These are phyloP conservation scores for Loxodonta africana DNA, from an alignment of 2,113 vertebrate species.

Conservation along the genomic window DNA sequence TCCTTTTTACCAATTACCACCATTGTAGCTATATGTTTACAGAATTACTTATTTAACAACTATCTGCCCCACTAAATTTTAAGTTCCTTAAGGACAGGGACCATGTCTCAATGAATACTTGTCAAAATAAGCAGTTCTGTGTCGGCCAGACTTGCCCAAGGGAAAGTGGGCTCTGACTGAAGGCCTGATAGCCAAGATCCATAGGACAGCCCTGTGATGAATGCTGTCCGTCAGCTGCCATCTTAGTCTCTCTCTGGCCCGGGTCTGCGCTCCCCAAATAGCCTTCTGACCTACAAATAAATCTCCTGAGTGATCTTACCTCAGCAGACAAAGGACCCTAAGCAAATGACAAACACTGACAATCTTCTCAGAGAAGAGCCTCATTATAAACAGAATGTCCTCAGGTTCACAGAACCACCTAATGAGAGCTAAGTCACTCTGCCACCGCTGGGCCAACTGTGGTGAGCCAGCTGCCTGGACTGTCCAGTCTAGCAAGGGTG, in stretches of 20 bases:
- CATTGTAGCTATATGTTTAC: not conserved
- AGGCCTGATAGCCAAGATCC: not conserved
- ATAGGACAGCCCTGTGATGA: not conserved
- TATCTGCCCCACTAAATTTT: not conserved
- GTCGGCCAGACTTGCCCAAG: not conserved
- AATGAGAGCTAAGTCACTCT: rapidly evolving
- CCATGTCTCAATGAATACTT: not conserved
- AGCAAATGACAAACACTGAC: not conserved
- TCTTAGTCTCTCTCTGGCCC: not conserved
- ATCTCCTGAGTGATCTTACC: not conserved
- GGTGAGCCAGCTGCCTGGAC: rapidly evolving
- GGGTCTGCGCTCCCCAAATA: not conserved
- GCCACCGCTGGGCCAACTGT: not conserved
- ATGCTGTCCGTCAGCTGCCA: not conserved
- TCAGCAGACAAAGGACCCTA: not conserved
- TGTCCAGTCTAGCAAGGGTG: rapidly evolving
- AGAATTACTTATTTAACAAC: not conserved
- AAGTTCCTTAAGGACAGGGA: not conserved
- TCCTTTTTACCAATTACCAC: not conserved
- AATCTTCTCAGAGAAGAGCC: not conserved
- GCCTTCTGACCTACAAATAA: not conserved
- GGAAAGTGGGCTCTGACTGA: not conserved
- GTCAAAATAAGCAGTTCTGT: not conserved
- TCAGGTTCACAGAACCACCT: not conserved
- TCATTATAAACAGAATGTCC: not conserved